phyloP scores from a whole-genome alignment of 2,113 vertebrate genomes.

The Polyodon spathula region DNA sequence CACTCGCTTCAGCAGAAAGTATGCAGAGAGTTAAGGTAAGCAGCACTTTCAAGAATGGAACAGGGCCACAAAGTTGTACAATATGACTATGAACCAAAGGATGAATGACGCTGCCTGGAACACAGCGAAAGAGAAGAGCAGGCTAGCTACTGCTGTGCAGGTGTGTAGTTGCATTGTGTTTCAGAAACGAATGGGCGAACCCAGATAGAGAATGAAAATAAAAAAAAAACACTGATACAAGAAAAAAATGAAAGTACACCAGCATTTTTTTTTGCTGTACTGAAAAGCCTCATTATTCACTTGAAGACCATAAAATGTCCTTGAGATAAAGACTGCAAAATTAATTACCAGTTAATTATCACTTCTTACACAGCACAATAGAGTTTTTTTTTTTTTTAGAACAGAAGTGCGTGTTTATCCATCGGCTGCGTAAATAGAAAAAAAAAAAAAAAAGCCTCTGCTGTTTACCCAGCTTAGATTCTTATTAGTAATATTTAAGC shows the following conservation, averaged over 20 bases:
- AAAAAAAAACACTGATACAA: conserved; percentile 7
- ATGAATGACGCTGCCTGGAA: no score
- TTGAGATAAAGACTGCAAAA: conserved; percentile 24
- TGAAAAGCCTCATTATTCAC: conserved; percentile 24
- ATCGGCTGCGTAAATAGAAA: conserved; percentile 13
- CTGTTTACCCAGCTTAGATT: conserved; percentile 8
- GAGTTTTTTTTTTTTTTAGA: background rate
- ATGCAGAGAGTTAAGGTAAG: no score
- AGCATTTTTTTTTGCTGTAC: conserved; percentile 13
- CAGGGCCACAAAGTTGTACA: no score
- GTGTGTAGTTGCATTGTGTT: no score
- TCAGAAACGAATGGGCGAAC: background rate
- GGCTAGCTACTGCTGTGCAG: no score
- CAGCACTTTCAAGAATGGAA: no score
- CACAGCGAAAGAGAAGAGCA: no score
- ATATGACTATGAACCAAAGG: no score
- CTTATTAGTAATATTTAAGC: conserved; percentile 7
- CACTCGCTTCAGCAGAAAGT: no score
- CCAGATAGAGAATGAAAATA: background rate
- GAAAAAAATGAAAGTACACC: conserved; percentile 17
- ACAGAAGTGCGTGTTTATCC: conserved; percentile 1
- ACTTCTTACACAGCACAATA: conserved; percentile 14
- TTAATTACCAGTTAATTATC: conserved; percentile 26
- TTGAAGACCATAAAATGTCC: conserved; percentile 19
- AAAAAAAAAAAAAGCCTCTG: conserved; percentile 6